phyloP scores from a whole-genome alignment of 2,797 vertebrate genomes.

The Sebastes steindachneri region DNA sequence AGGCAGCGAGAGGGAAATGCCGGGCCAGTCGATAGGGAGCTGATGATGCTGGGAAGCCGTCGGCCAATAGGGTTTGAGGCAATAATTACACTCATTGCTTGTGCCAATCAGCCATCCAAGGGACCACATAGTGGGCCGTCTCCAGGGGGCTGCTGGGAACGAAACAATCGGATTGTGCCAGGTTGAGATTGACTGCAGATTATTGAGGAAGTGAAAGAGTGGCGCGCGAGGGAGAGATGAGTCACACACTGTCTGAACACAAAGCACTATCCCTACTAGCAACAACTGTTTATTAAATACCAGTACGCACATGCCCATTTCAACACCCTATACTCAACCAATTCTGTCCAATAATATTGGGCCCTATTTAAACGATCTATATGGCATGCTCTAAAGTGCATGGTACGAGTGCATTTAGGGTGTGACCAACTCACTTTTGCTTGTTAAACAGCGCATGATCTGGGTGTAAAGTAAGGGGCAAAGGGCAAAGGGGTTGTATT shows the following conservation, averaged over 20 bases:
- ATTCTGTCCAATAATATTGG: not conserved
- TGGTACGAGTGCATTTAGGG: no score
- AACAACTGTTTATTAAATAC: not conserved
- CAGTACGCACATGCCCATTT: not conserved
- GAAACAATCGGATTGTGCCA: slow-evolving; percentile 20
- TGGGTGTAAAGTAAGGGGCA: no score
- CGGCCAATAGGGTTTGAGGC: slow-evolving; percentile 34
- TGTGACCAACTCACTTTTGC: no score
- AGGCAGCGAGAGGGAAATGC: not conserved
- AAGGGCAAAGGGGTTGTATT: no score
- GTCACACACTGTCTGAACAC: not conserved
- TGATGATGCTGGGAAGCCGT: slow-evolving; percentile 40
- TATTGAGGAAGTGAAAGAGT: not conserved
- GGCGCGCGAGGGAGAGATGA: not conserved
- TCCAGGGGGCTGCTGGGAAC: slow-evolving; percentile 18
- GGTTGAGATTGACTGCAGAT: slow-evolving; percentile 17
- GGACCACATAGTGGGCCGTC: slow-evolving; percentile 9
- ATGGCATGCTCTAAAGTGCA: no score
- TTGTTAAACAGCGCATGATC: no score
- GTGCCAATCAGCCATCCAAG: slow-evolving; percentile 39
- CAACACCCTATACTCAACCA: not conserved
- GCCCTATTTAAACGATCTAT: not conserved
- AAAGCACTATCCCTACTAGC: not conserved
- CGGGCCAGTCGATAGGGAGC: slow-evolving; percentile 13
- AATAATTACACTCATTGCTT: slow-evolving; percentile 55